These are phyloP conservation scores for Aphaenogaster rudis DNA, from an alignment of 1,140 invertebrate genomes.

Conservation along the genomic window DNA sequence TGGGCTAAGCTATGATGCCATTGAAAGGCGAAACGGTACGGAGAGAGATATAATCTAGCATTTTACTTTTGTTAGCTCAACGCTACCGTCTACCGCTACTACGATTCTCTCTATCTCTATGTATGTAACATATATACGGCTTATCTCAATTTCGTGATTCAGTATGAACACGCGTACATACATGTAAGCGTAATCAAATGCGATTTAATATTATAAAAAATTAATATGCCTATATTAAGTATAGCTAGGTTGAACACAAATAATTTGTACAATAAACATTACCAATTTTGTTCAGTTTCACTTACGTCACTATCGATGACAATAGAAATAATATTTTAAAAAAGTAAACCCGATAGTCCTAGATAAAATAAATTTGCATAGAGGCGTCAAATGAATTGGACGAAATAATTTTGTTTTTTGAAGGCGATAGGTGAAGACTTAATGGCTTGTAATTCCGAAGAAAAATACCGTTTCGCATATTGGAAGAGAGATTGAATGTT, in stretches of 20 bases:
- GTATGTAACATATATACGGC: not conserved
- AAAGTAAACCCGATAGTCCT: not conserved
- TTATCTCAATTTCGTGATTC: conserved; percentile 31
- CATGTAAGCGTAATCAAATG: not conserved
- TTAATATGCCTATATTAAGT: conserved; percentile 10
- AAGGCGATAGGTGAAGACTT: not conserved
- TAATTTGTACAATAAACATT: conserved; percentile 27
- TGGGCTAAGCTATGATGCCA: conserved; percentile 39
- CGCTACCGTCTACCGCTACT: not conserved
- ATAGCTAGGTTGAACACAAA: not conserved
- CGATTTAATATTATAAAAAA: conserved; percentile 2
- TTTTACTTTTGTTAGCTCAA: not conserved
- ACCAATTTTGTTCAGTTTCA: not conserved
- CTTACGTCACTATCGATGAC: not conserved
- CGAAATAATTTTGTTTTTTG: not conserved
- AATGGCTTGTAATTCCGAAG: not conserved
- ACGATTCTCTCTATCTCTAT: not conserved
- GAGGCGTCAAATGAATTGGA: not conserved
- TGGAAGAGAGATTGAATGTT: not conserved
- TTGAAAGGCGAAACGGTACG: not conserved
- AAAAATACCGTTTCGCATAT: not conserved
- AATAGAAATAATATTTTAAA: conserved; percentile 15
- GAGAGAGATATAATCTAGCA: not conserved
- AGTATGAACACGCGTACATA: not conserved
- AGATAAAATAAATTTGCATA: conserved; percentile 6